Evolutionary conservation across 2,797 vertebrate genomes (phyloP), one percentile per base, ranked within the genome.

Genomic region (Potorous gilbertii): DNA sequence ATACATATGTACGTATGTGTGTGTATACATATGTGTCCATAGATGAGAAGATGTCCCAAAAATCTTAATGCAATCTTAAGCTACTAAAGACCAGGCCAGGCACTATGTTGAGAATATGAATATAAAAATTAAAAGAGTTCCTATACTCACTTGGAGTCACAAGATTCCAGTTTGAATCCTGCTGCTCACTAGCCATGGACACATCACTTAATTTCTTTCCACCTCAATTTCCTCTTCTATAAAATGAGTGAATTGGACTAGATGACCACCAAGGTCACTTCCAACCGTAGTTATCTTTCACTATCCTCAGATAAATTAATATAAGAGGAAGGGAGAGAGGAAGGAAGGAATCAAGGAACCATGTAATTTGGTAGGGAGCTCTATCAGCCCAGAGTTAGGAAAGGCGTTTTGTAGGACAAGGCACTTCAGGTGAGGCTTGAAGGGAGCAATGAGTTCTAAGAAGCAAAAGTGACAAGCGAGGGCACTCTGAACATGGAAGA

Each of bases 161-260:
- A 40, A 16, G 66, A 74, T 74, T 52, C 9, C 91, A 27, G 27
- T 10, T 8, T 57, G 50, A 93, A 93, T 91, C 74, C 56, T 74
- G 89, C 66, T 12, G 0, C 59, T 56, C 57, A 29, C 54, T 46
- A 0, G 4, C 16, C 21, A 24, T 0, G 46, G 92, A 34, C 16
- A 62, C 81, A 54, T 31, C 92, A 55, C 40, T 62, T n/a, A 87
- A 93, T 28, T 54, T 81, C 95, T 57, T 57, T 28, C 10, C 0
- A 14, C 11, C 90, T 91, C 92, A 1, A 54, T 91, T 56, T 56
- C 50, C 59, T 1, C 52, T 1, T 62, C 6, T 34, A 13, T 54
- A 92, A 95, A 89, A n/a, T 52, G 81, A 96, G 40, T 55, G 11
- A 46, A 57, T 62, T 66, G 34, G 56, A 66, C 34, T n/a, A 66